phyloP scores from a whole-genome alignment of 2,797 vertebrate genomes.

The Leptatherina wallacei region DNA sequence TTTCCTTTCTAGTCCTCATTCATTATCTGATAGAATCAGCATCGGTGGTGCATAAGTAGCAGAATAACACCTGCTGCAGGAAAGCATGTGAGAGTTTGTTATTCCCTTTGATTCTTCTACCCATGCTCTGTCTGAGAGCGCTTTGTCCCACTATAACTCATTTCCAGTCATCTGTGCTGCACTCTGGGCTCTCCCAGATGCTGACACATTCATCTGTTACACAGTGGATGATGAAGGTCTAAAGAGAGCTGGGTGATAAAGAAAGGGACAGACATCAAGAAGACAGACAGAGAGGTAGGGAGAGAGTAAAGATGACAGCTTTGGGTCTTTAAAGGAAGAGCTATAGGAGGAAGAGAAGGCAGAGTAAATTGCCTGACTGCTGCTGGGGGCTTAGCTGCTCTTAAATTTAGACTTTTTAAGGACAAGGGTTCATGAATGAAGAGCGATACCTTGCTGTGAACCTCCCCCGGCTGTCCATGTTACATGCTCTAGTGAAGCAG shows the following conservation, averaged over 20 bases:
- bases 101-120: constrained; percentile 35
- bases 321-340: constrained; percentile 47
- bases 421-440: constrained; percentile 19
- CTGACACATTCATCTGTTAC: constrained; percentile 54
- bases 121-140: constrained; percentile 27
- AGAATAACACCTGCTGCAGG: constrained; percentile 13
- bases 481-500: constrained; percentile 20
- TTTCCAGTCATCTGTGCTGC: constrained; percentile 38
- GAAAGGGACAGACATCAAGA: constrained; percentile 31
- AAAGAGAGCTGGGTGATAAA: constrained; percentile 41
- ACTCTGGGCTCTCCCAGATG: constrained; percentile 45
- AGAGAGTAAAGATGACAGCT: constrained; percentile 47
- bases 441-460: constrained; percentile 21
- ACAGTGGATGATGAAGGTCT: constrained; percentile 44
- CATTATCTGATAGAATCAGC: constrained; percentile 8
- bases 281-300: constrained; percentile 13
- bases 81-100: constrained; percentile 24
- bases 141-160: constrained; percentile 45
- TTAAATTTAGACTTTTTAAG: constrained; percentile 60
- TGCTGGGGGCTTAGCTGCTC: constrained; percentile 39
- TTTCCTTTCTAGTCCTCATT: neutral
- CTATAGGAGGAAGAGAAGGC: constrained; percentile 33
- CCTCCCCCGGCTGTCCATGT: neutral
- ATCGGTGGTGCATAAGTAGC: neutral
- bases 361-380: constrained; percentile 45